Evolutionary conservation across 2,888 invertebrate genomes (phyloP), one percentile per base, ranked within the genome.

Genomic region (Eilema caniola): DNA sequence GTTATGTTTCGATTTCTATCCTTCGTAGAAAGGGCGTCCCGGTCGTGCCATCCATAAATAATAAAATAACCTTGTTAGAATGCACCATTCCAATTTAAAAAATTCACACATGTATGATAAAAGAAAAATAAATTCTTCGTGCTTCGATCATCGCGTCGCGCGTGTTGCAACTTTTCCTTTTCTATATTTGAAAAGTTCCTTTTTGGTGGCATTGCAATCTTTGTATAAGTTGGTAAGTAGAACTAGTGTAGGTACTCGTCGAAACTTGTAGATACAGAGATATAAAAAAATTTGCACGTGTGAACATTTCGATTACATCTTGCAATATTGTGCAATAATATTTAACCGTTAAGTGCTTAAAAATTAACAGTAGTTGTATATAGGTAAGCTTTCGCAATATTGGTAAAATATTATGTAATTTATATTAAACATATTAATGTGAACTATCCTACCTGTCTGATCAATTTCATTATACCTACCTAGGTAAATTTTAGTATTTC

Each of bases 121-220:
- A 25, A 59, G 59, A 59, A 20, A 28, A 59, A 59, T 59, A 59
- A 59, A 59, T 53, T 53, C 53, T 53, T 8, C n/a, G 20, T 53
- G 53, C n/a, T 53, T n/a, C n/a, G 53, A 53, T 53, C n/a, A 53
- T 53, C 53, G 53, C 53, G n/a, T n/a, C n/a, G 20, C 20, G 16
- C n/a, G 53, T n/a, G 20, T 10, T 53, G 53, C n/a, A 16, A 24
- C 59, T 59, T 76, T 74, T 68, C 63, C 57, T 72, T 80, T 75
- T 70, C 71, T 70, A 3, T 28, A 16, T 78, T 80, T 76, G 73
- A 83, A 80, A 76, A 75, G 71, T 74, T 80, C 66, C 53, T 0
- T 53, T 72, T 76, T 62, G 71, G 74, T 75, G 70, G 41, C 41
- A 14, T 12, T 37, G 59, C 59, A 59, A 1, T 78, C 69, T 77